These are phyloP conservation scores for Sphaerophoria rueppellii DNA, from an alignment of 2,888 invertebrate genomes.

Conservation along the genomic window DNA sequence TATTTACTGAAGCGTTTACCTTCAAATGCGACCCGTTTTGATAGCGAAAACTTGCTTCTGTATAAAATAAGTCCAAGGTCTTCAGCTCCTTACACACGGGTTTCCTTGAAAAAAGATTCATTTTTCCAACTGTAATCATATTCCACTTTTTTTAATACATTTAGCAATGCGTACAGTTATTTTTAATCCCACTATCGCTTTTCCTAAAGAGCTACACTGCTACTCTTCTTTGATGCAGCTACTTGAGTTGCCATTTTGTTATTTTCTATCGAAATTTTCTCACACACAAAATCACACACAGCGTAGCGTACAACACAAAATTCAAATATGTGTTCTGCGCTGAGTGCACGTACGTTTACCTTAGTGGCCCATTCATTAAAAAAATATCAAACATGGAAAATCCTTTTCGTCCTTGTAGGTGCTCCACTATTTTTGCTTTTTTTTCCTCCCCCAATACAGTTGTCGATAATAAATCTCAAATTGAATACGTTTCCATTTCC, in stretches of 20 bases:
- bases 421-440: background rate
- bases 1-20: too few species aligned
- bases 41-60: background rate
- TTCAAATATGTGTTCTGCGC: constrained; percentile 25
- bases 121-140: constrained; percentile 55
- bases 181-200: constrained; percentile 42
- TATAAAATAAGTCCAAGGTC: constrained; percentile 31
- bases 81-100: background rate
- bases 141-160: constrained; percentile 35
- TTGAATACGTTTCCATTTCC: constrained; percentile 68
- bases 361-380: constrained; percentile 63
- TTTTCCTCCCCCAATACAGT: background rate
- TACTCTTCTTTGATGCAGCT: background rate
- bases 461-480: constrained; percentile 68
- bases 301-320: background rate
- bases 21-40: too few species aligned
- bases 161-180: constrained; percentile 43
- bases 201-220: background rate
- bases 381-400: constrained; percentile 64
- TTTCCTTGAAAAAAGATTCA: constrained; percentile 11
- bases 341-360: constrained; percentile 26
- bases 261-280: constrained; percentile 33
- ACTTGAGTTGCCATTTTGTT: background rate
- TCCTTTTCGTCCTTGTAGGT: constrained; percentile 38
- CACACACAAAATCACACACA: constrained; percentile 30